Base-by-base conservation (phyloP, 2,888 invertebrate genomes). In the Pristionchus arcanus region DNA sequence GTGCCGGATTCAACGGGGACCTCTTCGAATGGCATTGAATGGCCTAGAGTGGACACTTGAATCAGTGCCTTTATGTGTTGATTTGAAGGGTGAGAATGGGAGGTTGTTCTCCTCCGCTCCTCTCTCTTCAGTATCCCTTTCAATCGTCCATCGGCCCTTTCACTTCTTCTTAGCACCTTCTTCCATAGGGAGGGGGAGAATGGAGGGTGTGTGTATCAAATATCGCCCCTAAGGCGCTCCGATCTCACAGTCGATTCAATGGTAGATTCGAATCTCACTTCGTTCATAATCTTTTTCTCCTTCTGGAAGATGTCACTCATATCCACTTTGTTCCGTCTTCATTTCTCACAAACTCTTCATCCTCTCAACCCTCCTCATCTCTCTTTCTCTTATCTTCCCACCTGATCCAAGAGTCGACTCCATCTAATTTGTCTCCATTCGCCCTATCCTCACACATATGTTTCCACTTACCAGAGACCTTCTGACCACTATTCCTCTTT, bases 131-230 rank as follows among this genome's bases (percentile, higher is more conserved):
- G 81, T 81, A 81, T 81, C 81, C 81, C 81, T 81, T 81, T 81
- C 81, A 81, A 81, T 81, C 81, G 42, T 19, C 81, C 28, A 53
- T 81, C 49, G 81, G 53, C 25, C 77, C 81, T 81, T 81, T 81
- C 81, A 81, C 81, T 81, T 53, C 81, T 81, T 53, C 81, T 81
- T 81, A 81, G 81, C 81, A 81, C 81, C 81, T 81, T 49, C 81
- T 81, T 37, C 74, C 74, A 74, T 37, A 28, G 31, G 37, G 34
- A 25, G 28, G 21, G 77, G 28, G 49, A 81, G 81, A 81, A 74
- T 37, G 74, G 74, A 34, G 74, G 63, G 49, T 42, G 81, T 81
- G 81, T 81, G 81, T 81, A 81, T 81, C 81, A 81, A 81, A 81
- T 81, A 81, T 81, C 81, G 42, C n/a, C 21, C n/a, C 37, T 37